Evolutionary conservation across 2,797 vertebrate species (phyloP).

Genomic region (Pseudotriccus pelzelni): DNA sequence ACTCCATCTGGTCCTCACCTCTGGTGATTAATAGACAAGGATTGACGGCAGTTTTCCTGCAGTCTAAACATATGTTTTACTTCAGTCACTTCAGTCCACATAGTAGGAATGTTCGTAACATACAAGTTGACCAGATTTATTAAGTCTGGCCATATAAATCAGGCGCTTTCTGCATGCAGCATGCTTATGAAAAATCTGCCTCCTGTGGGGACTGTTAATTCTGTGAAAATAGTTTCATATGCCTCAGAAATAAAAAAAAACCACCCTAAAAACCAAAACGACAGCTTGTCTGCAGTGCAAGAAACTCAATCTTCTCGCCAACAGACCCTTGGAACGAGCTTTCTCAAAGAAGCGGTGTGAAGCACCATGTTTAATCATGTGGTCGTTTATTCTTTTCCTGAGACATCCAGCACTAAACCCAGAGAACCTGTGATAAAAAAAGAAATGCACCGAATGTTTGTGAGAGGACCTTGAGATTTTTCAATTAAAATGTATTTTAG

Average conservation of each 20-base stretch:
- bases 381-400: neutral
- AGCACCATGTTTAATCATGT: neutral
- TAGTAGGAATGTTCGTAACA: neutral
- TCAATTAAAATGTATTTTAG: neutral
- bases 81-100: neutral
- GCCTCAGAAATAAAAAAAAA: neutral
- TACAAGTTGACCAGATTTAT: neutral
- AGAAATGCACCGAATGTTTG: neutral
- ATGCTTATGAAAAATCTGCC: neutral
- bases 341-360: neutral
- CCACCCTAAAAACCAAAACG: accelerated
- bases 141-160: neutral
- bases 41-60: neutral
- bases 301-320: neutral
- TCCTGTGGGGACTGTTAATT: neutral
- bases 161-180: neutral
- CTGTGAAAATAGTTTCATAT: neutral
- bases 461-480: neutral
- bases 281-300: neutral
- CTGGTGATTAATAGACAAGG: neutral
- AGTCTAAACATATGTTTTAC: slow-evolving; percentile 19
- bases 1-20: slow-evolving; percentile 28
- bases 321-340: neutral
- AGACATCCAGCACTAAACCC: neutral
- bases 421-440: neutral